These are phyloP conservation scores for Cheilosia impressa DNA, from an alignment of 2,888 invertebrate genomes.

Conservation along the genomic window DNA sequence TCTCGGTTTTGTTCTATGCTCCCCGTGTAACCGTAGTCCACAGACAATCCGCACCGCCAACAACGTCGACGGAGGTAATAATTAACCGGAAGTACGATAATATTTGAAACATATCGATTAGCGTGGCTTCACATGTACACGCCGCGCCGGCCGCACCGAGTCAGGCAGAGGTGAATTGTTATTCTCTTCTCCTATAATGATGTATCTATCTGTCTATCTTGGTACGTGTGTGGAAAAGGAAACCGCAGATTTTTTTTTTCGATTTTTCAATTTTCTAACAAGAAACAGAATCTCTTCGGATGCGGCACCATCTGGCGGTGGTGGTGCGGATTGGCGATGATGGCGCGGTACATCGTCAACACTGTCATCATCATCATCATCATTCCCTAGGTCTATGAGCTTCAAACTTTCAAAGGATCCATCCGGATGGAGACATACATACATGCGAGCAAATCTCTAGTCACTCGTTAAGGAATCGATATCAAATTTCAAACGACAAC, in stretches of 20 bases:
- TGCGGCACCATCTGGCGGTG: slow-evolving; percentile 29
- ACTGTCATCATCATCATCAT: slow-evolving; percentile 38
- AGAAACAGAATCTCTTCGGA: slow-evolving; percentile 58
- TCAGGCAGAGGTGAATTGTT: slow-evolving; percentile 57
- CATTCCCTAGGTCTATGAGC: slow-evolving; percentile 47
- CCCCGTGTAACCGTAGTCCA: slow-evolving; percentile 25
- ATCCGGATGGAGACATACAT: slow-evolving; percentile 46
- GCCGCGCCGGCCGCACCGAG: slow-evolving; percentile 8
- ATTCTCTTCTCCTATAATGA: slow-evolving; percentile 34
- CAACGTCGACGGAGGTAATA: slow-evolving; percentile 68
- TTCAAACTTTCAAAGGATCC: slow-evolving; percentile 66
- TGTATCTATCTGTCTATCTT: slow-evolving; percentile 13
- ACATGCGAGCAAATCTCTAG: slow-evolving; percentile 68
- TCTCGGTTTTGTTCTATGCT: slow-evolving; percentile 49
- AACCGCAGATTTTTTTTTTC: slow-evolving; percentile 63
- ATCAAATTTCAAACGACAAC: slow-evolving; percentile 70
- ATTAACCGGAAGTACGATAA: slow-evolving; percentile 75
- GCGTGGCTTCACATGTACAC: slow-evolving; percentile 65
- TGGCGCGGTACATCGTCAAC: slow-evolving; percentile 57
- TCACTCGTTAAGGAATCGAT: slow-evolving; percentile 72
- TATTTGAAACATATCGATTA: slow-evolving; percentile 75
- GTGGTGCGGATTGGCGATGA: slow-evolving; percentile 8
- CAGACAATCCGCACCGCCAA: slow-evolving; percentile 64
- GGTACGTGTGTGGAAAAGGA: slow-evolving; percentile 41
- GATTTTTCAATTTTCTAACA: slow-evolving; percentile 44